Evolutionary conservation across 2,888 invertebrate genomes (phyloP).

Genomic region (Yponomeuta sedellus): DNA sequence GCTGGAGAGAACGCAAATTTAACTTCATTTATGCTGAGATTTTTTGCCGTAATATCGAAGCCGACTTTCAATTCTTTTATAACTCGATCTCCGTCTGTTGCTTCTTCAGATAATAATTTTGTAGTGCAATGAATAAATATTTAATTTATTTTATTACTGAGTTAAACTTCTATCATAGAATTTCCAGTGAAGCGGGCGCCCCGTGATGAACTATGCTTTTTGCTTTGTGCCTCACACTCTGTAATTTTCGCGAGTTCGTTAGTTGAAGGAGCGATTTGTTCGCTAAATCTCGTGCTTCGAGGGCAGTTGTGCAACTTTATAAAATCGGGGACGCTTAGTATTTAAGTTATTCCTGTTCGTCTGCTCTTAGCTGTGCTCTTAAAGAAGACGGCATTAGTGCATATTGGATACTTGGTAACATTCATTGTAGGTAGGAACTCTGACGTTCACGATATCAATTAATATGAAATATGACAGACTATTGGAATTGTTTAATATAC

Average conservation of each 20-base stretch:
- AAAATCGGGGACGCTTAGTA: neutral
- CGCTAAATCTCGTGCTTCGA: neutral
- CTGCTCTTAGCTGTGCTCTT: neutral
- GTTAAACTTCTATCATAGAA: neutral
- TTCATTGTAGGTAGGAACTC: too few relatives aligned
- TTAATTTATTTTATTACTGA: neutral
- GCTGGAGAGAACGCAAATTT: neutral
- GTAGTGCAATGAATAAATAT: too few relatives aligned
- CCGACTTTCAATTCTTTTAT: too few relatives aligned
- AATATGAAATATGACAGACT: too few relatives aligned
- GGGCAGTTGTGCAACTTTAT: neutral
- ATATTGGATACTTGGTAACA: too few relatives aligned
- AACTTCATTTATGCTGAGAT: neutral
- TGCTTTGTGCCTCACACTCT: conserved; percentile 11
- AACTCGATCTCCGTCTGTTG: neutral
- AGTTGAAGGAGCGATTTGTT: conserved; percentile 4
- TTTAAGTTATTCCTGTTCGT: neutral
- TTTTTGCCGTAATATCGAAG: too few relatives aligned
- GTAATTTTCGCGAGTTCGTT: conserved; percentile 11
- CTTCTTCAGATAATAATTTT: too few relatives aligned
- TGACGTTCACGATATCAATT: too few relatives aligned
- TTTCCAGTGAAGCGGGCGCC: neutral
- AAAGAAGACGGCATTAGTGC: too few relatives aligned
- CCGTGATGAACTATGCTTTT: conserved; percentile 3
- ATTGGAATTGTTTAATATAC: too few relatives aligned